Conservation (phyloP, 2,888 invertebrate genomes). For the Portevinia maculata region DNA sequence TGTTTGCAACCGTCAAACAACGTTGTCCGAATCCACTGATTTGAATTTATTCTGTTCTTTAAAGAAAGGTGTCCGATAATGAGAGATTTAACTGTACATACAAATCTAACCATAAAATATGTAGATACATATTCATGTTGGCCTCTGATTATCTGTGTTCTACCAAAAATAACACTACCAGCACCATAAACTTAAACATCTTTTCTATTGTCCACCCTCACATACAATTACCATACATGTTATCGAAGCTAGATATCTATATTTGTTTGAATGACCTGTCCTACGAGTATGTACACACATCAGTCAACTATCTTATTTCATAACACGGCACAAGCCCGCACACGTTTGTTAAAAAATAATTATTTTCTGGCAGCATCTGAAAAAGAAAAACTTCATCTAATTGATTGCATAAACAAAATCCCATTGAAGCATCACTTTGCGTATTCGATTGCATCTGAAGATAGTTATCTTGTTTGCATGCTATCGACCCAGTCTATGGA, state of each 20-base stretch:
- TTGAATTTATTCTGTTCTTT: no score
- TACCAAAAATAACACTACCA: constrained; percentile 11
- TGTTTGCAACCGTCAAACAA: no score
- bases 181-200: constrained; percentile 26
- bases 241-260: constrained; percentile 16
- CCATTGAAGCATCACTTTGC: constrained; percentile 53
- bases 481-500: constrained; percentile 30
- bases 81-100: no score
- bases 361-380: constrained; percentile 5
- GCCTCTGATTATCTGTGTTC: background rate
- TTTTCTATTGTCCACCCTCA: constrained; percentile 31
- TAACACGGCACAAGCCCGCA: background rate
- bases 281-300: background rate
- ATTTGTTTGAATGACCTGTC: constrained; percentile 3
- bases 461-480: constrained; percentile 44
- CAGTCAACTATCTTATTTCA: background rate
- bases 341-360: background rate
- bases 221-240: constrained; percentile 61
- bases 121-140: constrained; percentile 19
- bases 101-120: no score
- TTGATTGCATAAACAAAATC: constrained; percentile 56
- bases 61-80: no score
- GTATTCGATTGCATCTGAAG: constrained; percentile 55
- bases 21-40: no score
- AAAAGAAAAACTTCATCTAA: constrained; percentile 35